A percentile compares a stretch with the other conserved stretches of the same genome.
Conservation (phyloP, 2,113 vertebrate species). For the Macroglossus sobrinus region DNA sequence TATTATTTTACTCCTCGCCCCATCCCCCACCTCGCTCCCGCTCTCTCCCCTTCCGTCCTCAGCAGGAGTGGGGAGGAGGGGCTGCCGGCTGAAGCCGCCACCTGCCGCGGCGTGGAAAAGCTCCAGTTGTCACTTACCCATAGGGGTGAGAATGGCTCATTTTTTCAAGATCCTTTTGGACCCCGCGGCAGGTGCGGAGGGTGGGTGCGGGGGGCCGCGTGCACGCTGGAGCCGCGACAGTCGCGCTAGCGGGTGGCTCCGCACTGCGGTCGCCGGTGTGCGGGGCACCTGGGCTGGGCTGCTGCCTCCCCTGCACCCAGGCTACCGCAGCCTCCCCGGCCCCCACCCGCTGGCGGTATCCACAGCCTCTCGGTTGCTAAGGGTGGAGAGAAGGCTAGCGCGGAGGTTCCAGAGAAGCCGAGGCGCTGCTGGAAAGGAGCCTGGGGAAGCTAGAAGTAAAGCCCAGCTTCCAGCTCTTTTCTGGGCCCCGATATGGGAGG, state of each 20-base stretch:
- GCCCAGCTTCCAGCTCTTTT: background rate
- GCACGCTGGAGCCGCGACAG: background rate
- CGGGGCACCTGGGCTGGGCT: background rate
- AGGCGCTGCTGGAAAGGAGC: background rate
- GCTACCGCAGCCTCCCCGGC: background rate
- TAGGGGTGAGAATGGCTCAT: slow-evolving; percentile 87
- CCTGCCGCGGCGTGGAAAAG: slow-evolving; percentile 24
- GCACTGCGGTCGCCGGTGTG: background rate
- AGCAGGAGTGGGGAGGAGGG: slow-evolving; percentile 35
- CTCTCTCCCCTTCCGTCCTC: background rate
- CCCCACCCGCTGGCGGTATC: slow-evolving; percentile 56
- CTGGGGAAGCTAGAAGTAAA: background rate
- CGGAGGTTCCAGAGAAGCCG: background rate
- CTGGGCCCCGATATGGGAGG: background rate
- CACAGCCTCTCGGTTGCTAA: slow-evolving; percentile 84
- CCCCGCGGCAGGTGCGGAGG: slow-evolving; percentile 29
- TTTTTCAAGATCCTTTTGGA: slow-evolving; percentile 68
- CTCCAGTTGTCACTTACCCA: slow-evolving; percentile 82
- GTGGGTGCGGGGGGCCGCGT: background rate
- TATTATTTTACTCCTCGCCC: background rate
- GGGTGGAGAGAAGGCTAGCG: slow-evolving; percentile 77
- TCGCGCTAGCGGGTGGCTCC: background rate
- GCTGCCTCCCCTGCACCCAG: background rate
- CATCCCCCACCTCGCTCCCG: background rate
- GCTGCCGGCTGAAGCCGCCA: slow-evolving; percentile 24